phyloP scores from a whole-genome alignment of 2,888 invertebrate species.

The Sphinx pinastri region DNA sequence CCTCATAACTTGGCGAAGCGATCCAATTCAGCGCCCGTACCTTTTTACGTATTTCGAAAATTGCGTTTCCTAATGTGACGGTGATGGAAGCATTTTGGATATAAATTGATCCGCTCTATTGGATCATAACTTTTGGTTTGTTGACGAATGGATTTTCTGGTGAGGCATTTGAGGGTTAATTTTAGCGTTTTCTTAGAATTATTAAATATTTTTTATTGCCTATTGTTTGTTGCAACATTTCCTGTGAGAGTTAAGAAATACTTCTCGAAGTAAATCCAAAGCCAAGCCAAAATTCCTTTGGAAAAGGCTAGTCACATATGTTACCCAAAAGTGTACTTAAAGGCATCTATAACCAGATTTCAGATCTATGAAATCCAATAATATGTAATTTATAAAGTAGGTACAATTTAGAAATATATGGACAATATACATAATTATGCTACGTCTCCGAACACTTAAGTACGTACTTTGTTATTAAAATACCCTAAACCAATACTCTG shows the following conservation, averaged over 20 bases:
- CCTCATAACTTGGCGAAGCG: conserved; percentile 56
- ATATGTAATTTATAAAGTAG: too few species aligned
- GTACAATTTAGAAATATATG: too few species aligned
- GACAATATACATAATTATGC: too few species aligned
- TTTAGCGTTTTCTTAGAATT: neutral
- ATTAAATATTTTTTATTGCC: neutral
- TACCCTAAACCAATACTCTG: neutral
- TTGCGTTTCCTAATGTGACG: conserved; percentile 44
- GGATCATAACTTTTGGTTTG: conserved; percentile 27
- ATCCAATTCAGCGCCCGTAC: conserved; percentile 50
- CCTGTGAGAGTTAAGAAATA: too few species aligned
- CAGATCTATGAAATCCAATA: too few species aligned
- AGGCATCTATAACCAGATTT: too few species aligned
- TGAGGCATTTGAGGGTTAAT: neutral
- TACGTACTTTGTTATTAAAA: neutral
- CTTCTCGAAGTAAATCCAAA: too few species aligned
- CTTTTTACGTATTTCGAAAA: conserved; percentile 52
- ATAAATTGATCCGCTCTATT: conserved; percentile 28
- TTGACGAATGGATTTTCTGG: conserved; percentile 18
- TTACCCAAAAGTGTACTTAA: too few species aligned
- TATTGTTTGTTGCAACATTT: neutral
- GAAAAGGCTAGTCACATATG: too few species aligned
- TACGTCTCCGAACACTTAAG: too few species aligned
- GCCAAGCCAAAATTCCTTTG: too few species aligned
- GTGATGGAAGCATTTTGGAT: conserved; percentile 31